Base-by-base conservation (phyloP, 2,888 invertebrate species). In the Epicampocera succincta region DNA sequence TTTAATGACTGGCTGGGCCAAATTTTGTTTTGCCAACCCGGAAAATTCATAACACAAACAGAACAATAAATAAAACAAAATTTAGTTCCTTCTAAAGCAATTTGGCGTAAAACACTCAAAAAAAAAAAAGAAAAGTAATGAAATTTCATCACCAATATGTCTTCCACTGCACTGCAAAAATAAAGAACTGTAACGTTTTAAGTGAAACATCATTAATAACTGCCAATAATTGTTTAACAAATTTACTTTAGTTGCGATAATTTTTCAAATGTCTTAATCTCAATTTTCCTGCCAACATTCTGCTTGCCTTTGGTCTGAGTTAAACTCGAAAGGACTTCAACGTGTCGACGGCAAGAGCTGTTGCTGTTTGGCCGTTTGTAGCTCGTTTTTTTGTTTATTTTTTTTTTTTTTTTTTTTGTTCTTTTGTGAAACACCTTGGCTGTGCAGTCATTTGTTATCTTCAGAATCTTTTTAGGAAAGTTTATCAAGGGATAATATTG, bases 401-500 rank as follows among this genome's bases (percentile, higher is more conserved):
- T n/a, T n/a, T n/a, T n/a, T n/a, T n/a, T n/a, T n/a, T n/a, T n/a
- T n/a, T n/a, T n/a, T n/a, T n/a, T n/a, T n/a, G n/a, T n/a, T n/a
- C n/a, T n/a, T n/a, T 66, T 21, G 0, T n/a, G 9, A 58, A 76
- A 76, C 65, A 80, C 61, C 76, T 75, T 71, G 69, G 68, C 69
- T 80, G 44, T 69, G 58, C 33, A 74, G 74, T 82, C 81, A 82
- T 82, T 82, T 82, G 74, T 82, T 82, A 82, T 82, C 81, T 78
- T 74, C 69, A 54, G 74, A 82, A 82, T 82, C 78, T 78, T 74
- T 60, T 40, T 46, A 71, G 65, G 69, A 54, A 74, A 78, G 73
- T 82, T 82, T 78, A 82, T 65, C 81, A 78, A 78, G 65, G 81
- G 78, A 78, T 82, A 82, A 74, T 78, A 82, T 78, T 78, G 81